Evolutionary conservation across 2,113 vertebrate species (phyloP), one percentile per base, ranked within the genome.

Genomic region (Eonycteris spelaea): DNA sequence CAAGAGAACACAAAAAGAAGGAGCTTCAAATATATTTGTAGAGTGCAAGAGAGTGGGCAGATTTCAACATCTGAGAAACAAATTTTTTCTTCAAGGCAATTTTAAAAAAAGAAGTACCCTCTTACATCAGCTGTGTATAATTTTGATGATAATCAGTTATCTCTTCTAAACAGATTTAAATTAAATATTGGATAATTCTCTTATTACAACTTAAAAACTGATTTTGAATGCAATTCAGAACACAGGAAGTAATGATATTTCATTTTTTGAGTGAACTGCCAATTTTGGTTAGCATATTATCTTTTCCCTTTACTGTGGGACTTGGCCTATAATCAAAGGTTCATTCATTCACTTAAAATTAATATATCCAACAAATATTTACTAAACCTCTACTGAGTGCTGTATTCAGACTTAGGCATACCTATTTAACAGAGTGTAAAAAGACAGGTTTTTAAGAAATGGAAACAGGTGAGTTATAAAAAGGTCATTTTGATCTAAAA

Each of bases 31-130:
- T 95, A 70, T 48, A 82, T 89, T 88, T 65, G 38, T 45, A 51
- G 75, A 85, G 51, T 14, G 30, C 35, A 79, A 91, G 40, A 38
- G 24, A 82, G 8, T 51, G 57, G 51, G 35, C 45, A 65, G 21
- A 90, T 82, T 90, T 95, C 26, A 90, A 21, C 75, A n/a, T 88
- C 73, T 89, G 30, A 78, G 53, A 70, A 71, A 93, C 33, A 22
- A 82, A 87, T 80, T 18, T 87, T 59, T 88, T 91, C 93, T 96
- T 91, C 51, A 92, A 51, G 77, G n/a, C 78, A 97, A 61, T 59
- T 92, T 83, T 8, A 53, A 74, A 68, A 59, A 45, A 78, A 70
- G 82, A 40, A 91, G n/a, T 95, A 13, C 9, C 43, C 7, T 57
- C 1, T 48, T 51, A 45, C 22, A 84, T 0, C 67, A 3, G 40